A percentile compares a stretch with the other conserved stretches of the same genome.
phyloP scores from a whole-genome alignment of 1,140 invertebrate genomes.

The Zaprionus inermis region DNA sequence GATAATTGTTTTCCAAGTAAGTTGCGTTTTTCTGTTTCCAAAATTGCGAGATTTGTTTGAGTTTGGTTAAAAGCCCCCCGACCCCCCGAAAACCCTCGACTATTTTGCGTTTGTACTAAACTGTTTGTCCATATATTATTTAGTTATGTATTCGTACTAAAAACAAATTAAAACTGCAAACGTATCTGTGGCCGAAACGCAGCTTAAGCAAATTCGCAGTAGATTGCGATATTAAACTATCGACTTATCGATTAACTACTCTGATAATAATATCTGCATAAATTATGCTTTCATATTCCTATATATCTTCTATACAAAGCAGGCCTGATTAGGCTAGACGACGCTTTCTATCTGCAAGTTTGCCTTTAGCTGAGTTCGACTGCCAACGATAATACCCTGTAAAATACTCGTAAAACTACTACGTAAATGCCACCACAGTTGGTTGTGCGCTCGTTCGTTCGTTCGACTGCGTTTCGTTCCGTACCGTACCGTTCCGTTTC shows the following conservation, averaged over 20 bases:
- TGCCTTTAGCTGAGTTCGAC: neutral
- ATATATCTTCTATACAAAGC: neutral
- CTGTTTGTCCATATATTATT: conserved; percentile 38
- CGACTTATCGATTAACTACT: neutral
- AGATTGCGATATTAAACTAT: neutral
- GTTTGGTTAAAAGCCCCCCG: conserved; percentile 29
- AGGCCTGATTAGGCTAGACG: too few relatives aligned
- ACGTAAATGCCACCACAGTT: conserved; percentile 27
- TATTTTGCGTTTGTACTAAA: conserved; percentile 39
- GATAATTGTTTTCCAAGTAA: conserved; percentile 84
- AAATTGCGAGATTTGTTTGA: conserved; percentile 52
- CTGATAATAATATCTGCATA: too few relatives aligned
- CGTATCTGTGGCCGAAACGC: neutral
- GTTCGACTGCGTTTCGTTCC: conserved; percentile 20
- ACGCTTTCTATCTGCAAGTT: neutral
- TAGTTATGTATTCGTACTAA: conserved; percentile 40
- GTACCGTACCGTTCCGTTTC: conserved; percentile 26
- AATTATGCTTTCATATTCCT: neutral
- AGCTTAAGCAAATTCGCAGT: conserved; percentile 16
- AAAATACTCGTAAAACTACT: conserved; percentile 36
- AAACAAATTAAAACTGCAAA: conserved; percentile 14
- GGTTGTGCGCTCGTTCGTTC: conserved; percentile 31
- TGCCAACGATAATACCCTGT: conserved; percentile 24
- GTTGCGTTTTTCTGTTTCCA: conserved; percentile 53
- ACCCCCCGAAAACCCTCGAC: neutral